Percentiles rank a stretch among this genome's conserved stretches.
These are phyloP conservation scores for Megalopta genalis DNA, from an alignment of 1,140 invertebrate genomes.

Conservation along the genomic window DNA sequence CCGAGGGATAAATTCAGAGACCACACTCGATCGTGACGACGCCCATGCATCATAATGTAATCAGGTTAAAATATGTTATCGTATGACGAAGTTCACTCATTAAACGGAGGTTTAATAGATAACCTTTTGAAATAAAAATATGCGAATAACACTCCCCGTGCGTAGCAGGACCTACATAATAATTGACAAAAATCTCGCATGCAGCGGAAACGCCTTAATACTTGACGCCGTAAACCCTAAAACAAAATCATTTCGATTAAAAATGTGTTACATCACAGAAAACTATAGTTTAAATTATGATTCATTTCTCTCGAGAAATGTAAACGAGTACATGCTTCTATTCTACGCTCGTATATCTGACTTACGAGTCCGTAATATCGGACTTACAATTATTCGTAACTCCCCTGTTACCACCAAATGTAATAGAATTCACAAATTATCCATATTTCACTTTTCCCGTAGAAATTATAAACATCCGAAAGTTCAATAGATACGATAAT, in stretches of 20 bases:
- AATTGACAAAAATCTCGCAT: neutral
- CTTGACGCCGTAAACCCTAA: neutral
- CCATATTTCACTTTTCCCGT: too few relatives aligned
- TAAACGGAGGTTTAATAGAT: conserved; percentile 4
- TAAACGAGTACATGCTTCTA: too few relatives aligned
- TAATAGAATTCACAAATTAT: too few relatives aligned
- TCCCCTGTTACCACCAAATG: too few relatives aligned
- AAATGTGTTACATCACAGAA: neutral
- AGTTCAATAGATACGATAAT: too few relatives aligned
- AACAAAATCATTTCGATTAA: neutral
- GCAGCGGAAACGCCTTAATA: neutral
- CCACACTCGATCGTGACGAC: neutral
- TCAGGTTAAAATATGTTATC: conserved; percentile 2
- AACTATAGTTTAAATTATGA: too few relatives aligned
- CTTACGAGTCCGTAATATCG: too few relatives aligned
- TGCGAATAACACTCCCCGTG: neutral
- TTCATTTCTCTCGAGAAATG: too few relatives aligned
- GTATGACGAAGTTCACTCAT: neutral
- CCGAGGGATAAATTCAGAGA: neutral
- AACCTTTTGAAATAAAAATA: conserved; percentile 4
- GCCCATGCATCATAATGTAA: neutral
- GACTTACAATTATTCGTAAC: too few relatives aligned
- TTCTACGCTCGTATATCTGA: too few relatives aligned
- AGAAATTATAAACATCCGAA: too few relatives aligned
- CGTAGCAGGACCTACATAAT: neutral